These are phyloP conservation scores for Clarias pachynema DNA, from an alignment of 2,797 vertebrate genomes.

Conservation along the genomic window DNA sequence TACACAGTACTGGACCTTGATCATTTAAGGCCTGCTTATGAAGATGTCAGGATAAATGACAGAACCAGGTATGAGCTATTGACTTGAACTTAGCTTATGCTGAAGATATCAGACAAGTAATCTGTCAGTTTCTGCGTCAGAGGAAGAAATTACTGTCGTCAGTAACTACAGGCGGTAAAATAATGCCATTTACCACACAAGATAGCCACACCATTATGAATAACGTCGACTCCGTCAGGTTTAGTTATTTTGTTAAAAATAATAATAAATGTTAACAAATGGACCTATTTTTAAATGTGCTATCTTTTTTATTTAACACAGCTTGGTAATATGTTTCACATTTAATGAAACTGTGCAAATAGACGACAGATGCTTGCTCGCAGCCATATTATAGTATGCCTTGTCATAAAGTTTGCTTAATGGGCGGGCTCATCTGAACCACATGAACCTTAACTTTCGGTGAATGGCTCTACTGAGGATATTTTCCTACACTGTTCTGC, in stretches of 20 bases:
- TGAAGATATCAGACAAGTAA: conserved; percentile 12
- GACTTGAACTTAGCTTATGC: background rate
- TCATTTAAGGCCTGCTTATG: background rate
- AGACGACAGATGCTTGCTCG: conserved; percentile 28
- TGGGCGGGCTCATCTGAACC: conserved; percentile 29
- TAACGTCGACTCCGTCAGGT: background rate
- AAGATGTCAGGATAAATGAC: conserved; percentile 30
- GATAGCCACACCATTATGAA: conserved; percentile 18
- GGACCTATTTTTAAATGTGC: background rate
- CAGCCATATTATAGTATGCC: conserved; percentile 13
- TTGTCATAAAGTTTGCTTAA: conserved; percentile 17
- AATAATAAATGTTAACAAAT: background rate
- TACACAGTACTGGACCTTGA: background rate
- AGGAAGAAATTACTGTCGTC: conserved; percentile 25
- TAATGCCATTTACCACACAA: conserved; percentile 1
- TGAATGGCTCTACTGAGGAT: conserved; percentile 35
- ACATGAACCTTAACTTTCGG: conserved; percentile 44
- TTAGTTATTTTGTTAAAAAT: background rate
- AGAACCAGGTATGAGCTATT: conserved; percentile 2
- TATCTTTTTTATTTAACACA: background rate
- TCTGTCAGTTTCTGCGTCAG: conserved; percentile 19
- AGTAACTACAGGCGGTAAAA: conserved; percentile 22
- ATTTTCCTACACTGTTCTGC: conserved; percentile 18
- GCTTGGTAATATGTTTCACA: background rate
- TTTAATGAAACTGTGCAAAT: background rate